A percentile compares a stretch with the other conserved stretches of the same genome.
Conservation (phyloP, 2,797 vertebrate species). For the Sebastolobus altivelis region DNA sequence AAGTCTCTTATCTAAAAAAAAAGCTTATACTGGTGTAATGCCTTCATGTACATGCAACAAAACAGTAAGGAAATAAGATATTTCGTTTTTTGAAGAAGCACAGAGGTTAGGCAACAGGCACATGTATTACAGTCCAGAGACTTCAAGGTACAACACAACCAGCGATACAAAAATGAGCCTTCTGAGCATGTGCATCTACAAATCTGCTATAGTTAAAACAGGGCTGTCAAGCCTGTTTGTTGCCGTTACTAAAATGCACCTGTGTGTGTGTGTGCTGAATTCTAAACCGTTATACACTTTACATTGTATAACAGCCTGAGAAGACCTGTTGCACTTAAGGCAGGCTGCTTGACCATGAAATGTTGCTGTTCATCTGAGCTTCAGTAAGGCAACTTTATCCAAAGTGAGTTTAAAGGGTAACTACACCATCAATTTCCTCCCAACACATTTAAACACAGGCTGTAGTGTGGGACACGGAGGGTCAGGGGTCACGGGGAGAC, state of each 20-base stretch:
- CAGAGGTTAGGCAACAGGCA: background rate
- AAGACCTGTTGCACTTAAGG: background rate
- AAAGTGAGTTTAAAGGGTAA: background rate
- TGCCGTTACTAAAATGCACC: background rate
- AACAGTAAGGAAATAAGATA: constrained; percentile 1
- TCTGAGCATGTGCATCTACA: constrained; percentile 16
- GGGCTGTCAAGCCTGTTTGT: background rate
- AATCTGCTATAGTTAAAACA: constrained; percentile 34
- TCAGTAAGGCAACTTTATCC: background rate
- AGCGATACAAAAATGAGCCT: constrained; percentile 29
- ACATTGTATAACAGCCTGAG: background rate
- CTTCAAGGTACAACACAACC: constrained; percentile 34
- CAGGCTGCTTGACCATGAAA: no score
- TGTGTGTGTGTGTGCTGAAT: background rate
- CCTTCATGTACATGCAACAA: constrained; percentile 25
- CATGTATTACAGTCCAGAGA: constrained; percentile 12
- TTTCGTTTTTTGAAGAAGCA: background rate
- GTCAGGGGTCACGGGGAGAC: no score
- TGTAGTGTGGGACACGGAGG: no score
- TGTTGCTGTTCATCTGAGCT: background rate
- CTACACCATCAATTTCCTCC: background rate
- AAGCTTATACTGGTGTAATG: constrained; percentile 16
- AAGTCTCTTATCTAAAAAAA: background rate
- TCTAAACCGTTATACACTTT: background rate
- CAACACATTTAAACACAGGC: background rate